Percentiles rank a stretch among this genome's conserved stretches.
phyloP scores from a whole-genome alignment of 1,140 invertebrate genomes.

The Hylyphantes graminicola region DNA sequence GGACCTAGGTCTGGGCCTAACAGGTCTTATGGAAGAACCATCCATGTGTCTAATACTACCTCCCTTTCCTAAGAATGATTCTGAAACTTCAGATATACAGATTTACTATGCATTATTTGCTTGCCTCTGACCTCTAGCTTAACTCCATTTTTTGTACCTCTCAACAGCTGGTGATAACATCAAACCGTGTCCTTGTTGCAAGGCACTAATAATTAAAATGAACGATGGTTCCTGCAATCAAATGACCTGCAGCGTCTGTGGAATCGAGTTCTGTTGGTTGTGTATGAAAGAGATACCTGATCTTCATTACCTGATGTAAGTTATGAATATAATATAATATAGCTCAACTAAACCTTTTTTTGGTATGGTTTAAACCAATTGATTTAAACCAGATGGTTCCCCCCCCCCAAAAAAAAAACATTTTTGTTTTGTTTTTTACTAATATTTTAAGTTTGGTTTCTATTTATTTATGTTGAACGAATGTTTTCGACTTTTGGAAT shows the following conservation, averaged over 20 bases:
- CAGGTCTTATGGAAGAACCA: too few relatives aligned
- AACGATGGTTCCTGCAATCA: constrained; percentile 98
- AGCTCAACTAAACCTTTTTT: background rate
- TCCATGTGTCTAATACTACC: too few relatives aligned
- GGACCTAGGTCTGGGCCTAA: too few relatives aligned
- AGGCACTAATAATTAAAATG: constrained; percentile 96
- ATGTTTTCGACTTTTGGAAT: too few relatives aligned
- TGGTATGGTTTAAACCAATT: too few relatives aligned
- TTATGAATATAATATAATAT: constrained; percentile 1
- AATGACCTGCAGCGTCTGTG: constrained; percentile 96
- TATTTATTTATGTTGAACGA: too few relatives aligned
- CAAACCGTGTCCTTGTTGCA: constrained; percentile 79
- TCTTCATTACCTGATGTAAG: constrained; percentile 92
- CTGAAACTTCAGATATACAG: background rate
- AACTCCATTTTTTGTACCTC: background rate
- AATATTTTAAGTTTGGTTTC: too few relatives aligned
- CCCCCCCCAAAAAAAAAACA: too few relatives aligned
- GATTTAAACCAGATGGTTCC: too few relatives aligned
- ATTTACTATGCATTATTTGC: background rate
- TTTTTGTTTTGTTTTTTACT: too few relatives aligned
- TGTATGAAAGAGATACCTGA: constrained; percentile 99
- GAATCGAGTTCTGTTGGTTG: constrained; percentile 98
- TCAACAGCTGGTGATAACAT: constrained; percentile 69
- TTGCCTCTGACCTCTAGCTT: too few relatives aligned
- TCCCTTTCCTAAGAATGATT: too few relatives aligned